These are phyloP conservation scores for Cerastoderma edule DNA, from an alignment of 2,888 invertebrate genomes.

Conservation along the genomic window DNA sequence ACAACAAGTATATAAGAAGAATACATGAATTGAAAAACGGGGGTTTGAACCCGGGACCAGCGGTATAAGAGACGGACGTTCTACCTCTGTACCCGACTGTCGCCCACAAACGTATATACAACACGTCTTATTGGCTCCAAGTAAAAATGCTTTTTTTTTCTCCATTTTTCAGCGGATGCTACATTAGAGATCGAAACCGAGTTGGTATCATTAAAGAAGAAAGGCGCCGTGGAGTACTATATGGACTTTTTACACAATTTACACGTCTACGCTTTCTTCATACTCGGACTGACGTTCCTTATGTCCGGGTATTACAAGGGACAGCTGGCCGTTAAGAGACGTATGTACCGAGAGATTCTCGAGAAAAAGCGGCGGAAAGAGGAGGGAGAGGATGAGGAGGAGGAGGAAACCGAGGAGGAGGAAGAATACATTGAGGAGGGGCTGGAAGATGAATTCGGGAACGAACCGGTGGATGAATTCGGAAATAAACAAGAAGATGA, in stretches of 20 bases:
- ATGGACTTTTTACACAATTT: slow-evolving; percentile 57
- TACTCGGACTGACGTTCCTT: slow-evolving; percentile 58
- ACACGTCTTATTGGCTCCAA: too few relatives aligned
- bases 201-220: slow-evolving; percentile 64
- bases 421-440: neutral
- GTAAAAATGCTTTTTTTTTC: neutral
- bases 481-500: slow-evolving; percentile 1
- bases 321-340: slow-evolving; percentile 47
- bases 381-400: slow-evolving; percentile 27
- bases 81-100: too few relatives aligned
- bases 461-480: too few relatives aligned
- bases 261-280: slow-evolving; percentile 57
- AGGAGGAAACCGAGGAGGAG: neutral
- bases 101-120: too few relatives aligned
- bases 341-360: slow-evolving; percentile 46
- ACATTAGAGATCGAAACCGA: slow-evolving; percentile 70
- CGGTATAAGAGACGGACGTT: too few relatives aligned
- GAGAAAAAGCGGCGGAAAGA: slow-evolving; percentile 36
- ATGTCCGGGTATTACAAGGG: slow-evolving; percentile 55
- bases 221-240: slow-evolving; percentile 55
- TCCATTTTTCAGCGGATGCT: slow-evolving; percentile 69
- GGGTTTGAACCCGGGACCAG: too few relatives aligned
- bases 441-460: neutral
- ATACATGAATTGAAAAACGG: too few relatives aligned
- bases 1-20: too few relatives aligned